Conservation (phyloP, 2,113 vertebrate genomes). For the Todiramphus saurophagus region DNA sequence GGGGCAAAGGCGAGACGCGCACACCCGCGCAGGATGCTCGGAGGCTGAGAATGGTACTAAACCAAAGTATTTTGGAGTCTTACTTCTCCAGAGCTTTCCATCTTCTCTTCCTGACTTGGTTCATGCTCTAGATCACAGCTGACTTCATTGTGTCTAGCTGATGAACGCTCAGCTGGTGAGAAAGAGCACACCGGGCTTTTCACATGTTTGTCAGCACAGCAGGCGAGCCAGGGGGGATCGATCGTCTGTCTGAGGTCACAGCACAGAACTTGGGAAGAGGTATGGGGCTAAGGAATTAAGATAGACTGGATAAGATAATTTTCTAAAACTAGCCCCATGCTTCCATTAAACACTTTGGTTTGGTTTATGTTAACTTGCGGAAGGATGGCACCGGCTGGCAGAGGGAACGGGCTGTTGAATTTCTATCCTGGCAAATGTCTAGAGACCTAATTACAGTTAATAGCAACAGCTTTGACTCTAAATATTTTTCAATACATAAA, state of each 20-base stretch:
- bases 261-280: neutral
- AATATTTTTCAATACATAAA: constrained; percentile 8
- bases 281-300: neutral
- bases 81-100: neutral
- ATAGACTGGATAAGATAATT: neutral
- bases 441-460: neutral
- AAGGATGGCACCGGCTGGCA: neutral
- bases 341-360: neutral
- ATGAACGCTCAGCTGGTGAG: neutral
- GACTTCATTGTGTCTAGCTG: neutral
- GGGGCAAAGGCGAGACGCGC: neutral
- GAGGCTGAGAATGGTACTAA: neutral
- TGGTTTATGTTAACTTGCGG: neutral
- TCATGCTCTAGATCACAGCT: neutral
- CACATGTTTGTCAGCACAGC: neutral
- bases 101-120: neutral
- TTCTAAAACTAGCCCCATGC: neutral
- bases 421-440: neutral
- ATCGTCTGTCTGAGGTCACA: neutral
- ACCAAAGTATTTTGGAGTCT: neutral
- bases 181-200: neutral
- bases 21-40: neutral
- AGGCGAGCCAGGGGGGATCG: neutral
- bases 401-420: neutral
- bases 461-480: neutral